These are phyloP conservation scores for Apolygus lucorum DNA, from an alignment of 1,140 invertebrate species.

Conservation along the genomic window DNA sequence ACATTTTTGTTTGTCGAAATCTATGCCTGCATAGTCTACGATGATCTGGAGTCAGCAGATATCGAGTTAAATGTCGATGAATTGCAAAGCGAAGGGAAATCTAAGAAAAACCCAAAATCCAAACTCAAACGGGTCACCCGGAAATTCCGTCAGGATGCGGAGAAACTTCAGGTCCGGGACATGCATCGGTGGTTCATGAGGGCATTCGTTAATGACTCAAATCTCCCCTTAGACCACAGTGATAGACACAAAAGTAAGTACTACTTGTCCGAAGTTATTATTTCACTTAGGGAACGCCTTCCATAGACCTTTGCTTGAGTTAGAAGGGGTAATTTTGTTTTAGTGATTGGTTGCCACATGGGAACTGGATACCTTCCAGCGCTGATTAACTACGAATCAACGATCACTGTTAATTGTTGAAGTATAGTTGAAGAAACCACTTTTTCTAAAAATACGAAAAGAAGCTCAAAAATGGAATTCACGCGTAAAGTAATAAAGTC, in stretches of 20 bases:
- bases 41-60: slow-evolving; percentile 25
- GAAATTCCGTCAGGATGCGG: slow-evolving; percentile 31
- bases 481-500: no score
- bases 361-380: background rate
- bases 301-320: background rate
- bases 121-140: slow-evolving; percentile 31
- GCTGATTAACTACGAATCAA: background rate
- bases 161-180: slow-evolving; percentile 30
- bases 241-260: slow-evolving; percentile 31
- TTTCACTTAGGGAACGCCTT: background rate
- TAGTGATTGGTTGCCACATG: background rate
- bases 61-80: slow-evolving; percentile 20
- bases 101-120: slow-evolving; percentile 30
- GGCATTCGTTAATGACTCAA: slow-evolving; percentile 30
- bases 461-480: no score
- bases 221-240: slow-evolving; percentile 27
- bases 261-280: background rate
- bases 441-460: no score
- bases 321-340: background rate
- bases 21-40: slow-evolving; percentile 21
- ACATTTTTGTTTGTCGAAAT: background rate
- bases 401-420: background rate
- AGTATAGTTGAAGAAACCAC: no score
- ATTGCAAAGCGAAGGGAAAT: slow-evolving; percentile 21
- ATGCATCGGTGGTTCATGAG: slow-evolving; percentile 33